Percentiles rank a stretch among this genome's conserved stretches.
These are phyloP conservation scores for Brachionus sp. DNA, from an alignment of 1,140 invertebrate genomes.

Conservation along the genomic window DNA sequence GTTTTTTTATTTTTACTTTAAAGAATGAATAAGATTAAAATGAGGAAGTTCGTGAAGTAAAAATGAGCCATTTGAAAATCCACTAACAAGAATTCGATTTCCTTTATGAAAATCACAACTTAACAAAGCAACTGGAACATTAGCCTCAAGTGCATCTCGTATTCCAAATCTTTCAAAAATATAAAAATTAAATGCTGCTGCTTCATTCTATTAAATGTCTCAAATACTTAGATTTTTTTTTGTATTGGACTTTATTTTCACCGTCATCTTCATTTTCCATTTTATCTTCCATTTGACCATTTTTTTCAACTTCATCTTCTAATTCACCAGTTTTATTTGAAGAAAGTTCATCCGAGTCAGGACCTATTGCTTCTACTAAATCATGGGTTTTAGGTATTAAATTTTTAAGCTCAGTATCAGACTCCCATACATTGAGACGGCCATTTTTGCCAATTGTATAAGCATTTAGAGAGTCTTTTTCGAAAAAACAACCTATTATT, in stretches of 20 bases:
- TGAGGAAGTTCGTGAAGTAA: conserved; percentile 87
- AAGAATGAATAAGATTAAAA: conserved; percentile 82
- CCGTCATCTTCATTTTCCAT: neutral
- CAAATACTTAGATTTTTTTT: conserved; percentile 46
- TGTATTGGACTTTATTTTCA: conserved; percentile 46
- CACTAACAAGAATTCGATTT: conserved; percentile 74
- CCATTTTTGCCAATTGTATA: conserved; percentile 64
- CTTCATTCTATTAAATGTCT: too few relatives aligned
- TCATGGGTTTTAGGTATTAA: conserved; percentile 55
- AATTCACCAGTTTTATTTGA: conserved; percentile 49
- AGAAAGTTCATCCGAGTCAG: conserved; percentile 57
- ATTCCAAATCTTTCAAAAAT: conserved; percentile 11
- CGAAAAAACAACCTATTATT: conserved; percentile 81
- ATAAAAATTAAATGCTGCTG: too few relatives aligned
- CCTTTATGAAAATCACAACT: conserved; percentile 74
- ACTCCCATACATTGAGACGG: conserved; percentile 80
- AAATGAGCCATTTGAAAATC: conserved; percentile 77
- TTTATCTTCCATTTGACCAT: neutral
- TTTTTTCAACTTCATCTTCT: conserved; percentile 53
- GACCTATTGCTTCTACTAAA: conserved; percentile 47
- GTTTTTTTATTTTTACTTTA: conserved; percentile 62
- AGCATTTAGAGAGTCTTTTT: conserved; percentile 74
- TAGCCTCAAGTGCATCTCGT: conserved; percentile 15
- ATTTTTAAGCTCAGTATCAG: conserved; percentile 69
- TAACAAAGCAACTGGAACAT: conserved; percentile 20